These are phyloP conservation scores for Drosophila infuscata DNA, from an alignment of 2,888 invertebrate species.

Conservation along the genomic window DNA sequence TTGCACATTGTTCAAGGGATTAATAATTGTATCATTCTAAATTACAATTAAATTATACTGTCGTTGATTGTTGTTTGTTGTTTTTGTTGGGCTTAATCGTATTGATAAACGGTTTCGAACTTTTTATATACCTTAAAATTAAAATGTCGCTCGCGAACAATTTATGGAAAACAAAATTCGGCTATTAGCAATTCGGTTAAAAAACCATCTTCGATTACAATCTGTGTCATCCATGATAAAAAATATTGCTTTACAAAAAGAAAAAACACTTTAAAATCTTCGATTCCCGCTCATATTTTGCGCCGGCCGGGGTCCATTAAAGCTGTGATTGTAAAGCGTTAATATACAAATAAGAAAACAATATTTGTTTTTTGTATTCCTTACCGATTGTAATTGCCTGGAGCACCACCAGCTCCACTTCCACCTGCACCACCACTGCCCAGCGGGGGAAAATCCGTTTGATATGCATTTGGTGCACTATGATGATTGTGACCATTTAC, in stretches of 20 bases:
- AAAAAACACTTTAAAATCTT: slow-evolving; percentile 76
- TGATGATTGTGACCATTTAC: slow-evolving; percentile 59
- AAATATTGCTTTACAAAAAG: slow-evolving; percentile 17
- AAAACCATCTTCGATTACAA: slow-evolving; percentile 32
- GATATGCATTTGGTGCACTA: slow-evolving; percentile 72
- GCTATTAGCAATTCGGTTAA: slow-evolving; percentile 61
- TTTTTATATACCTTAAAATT: slow-evolving; percentile 34
- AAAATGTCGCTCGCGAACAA: slow-evolving; percentile 36
- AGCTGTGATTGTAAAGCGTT: slow-evolving; percentile 66
- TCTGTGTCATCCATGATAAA: slow-evolving; percentile 34
- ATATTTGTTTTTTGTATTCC: slow-evolving; percentile 15
- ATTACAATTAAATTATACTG: slow-evolving; percentile 67
- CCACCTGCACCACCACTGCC: slow-evolving; percentile 20
- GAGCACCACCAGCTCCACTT: slow-evolving; percentile 19
- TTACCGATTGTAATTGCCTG: slow-evolving; percentile 78
- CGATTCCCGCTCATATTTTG: slow-evolving; percentile 82
- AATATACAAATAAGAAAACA: background rate
- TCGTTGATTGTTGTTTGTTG: slow-evolving; percentile 38
- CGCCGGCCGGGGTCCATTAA: slow-evolving; percentile 77
- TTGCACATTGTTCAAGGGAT: slow-evolving; percentile 56
- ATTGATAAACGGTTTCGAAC: slow-evolving; percentile 24
- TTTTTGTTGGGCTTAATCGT: slow-evolving; percentile 46
- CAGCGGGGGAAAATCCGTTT: slow-evolving; percentile 82
- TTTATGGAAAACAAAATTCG: slow-evolving; percentile 67
- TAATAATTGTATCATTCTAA: slow-evolving; percentile 60